Evolutionary conservation across 2,888 invertebrate species (phyloP), one percentile per base, ranked within the genome.

Genomic region (Cantharis nigra): DNA sequence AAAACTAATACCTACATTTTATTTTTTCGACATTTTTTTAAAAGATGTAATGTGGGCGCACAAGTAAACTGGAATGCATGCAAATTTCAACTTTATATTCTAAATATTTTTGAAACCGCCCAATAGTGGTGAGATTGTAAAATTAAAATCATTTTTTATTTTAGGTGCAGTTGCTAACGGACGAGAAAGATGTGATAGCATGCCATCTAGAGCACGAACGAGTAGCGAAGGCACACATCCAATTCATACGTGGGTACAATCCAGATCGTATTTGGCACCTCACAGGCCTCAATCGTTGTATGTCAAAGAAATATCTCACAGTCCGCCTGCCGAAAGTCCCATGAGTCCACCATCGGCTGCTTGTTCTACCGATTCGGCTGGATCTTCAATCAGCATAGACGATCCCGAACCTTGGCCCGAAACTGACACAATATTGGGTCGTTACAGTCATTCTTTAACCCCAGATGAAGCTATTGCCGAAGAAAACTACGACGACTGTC

Each of bases 111-210:
- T 33, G 5, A 33, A 33, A 13, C 5, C 1, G 0, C n/a, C n/a
- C 5, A 5, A n/a, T 13, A 2, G 5, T 33, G 33, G 13, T 33
- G 13, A 33, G 13, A 13, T 33, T 13, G 33, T 9, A 13, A 33
- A 5, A 33, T 33, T 33, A 33, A 33, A 33, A 33, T 33, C 3
- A 13, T 26, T 26, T 63, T 81, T 78, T 69, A 72, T 84, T 82
- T 14, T 82, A 83, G 85, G 84, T 73, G 71, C 79, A 20, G 63
- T 73, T 28, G 80, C 78, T 69, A 84, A 82, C n/a, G 82, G 90
- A 76, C 91, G 96, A 70, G 95, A 94, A 83, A 91, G 96, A 77
- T 95, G 95, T 87, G 96, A 96, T 87, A 96, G 95, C 85, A 92
- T 96, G 91, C 96, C 95, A 3, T 92, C 94, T 13, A 90, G 95